Percentiles rank a stretch among this genome's conserved stretches.
These are phyloP conservation scores for Passer montanus DNA, from an alignment of 2,113 vertebrate genomes.

Conservation along the genomic window DNA sequence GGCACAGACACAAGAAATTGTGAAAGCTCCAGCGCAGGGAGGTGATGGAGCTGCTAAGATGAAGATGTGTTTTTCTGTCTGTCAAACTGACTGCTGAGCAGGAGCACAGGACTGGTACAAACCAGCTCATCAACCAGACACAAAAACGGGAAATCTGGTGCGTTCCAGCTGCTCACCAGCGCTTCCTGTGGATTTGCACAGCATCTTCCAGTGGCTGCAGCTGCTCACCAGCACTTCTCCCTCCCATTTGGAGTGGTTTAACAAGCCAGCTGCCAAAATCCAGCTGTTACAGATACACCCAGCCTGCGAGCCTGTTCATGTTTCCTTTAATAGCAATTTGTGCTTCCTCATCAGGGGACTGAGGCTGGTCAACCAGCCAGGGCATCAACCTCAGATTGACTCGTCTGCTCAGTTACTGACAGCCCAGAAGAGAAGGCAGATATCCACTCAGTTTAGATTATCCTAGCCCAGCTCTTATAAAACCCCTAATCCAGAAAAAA, in stretches of 20 bases:
- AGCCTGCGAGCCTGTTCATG: background rate
- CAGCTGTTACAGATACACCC: background rate
- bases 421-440: background rate
- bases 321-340: background rate
- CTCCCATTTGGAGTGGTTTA: conserved; percentile 1
- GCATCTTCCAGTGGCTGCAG: conserved; percentile 16
- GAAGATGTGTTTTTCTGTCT: background rate
- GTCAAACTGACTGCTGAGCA: background rate
- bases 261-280: background rate
- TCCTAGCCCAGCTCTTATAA: background rate
- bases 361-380: background rate
- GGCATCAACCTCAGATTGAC: background rate
- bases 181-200: background rate
- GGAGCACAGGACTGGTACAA: background rate
- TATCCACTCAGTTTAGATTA: background rate
- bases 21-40: background rate
- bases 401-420: background rate
- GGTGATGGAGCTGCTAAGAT: background rate
- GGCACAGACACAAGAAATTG: background rate
- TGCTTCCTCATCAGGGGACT: background rate
- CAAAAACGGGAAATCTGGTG: background rate
- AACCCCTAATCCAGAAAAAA: background rate
- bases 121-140: background rate
- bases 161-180: conserved; percentile 9
- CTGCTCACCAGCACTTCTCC: conserved; percentile 29